phyloP scores from a whole-genome alignment of 23 tunicate genomes.

The Pegea sp. region DNA sequence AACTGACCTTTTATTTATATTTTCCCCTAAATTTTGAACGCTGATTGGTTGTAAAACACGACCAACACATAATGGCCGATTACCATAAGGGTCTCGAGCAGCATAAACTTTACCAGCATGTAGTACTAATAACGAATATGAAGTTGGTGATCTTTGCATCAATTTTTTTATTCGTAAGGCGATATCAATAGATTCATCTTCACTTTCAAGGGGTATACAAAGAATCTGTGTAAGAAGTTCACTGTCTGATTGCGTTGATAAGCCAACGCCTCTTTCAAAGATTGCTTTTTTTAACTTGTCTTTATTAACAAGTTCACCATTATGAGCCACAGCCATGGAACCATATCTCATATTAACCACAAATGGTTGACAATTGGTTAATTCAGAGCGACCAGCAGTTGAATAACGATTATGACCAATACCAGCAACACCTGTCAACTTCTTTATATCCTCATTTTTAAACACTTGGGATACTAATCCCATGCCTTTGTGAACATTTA shows the following conservation, averaged over 20 bases:
- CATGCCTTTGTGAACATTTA: conserved; percentile 50
- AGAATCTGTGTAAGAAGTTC: conserved; percentile 59
- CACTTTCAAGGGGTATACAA: conserved; percentile 35
- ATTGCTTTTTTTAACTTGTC: conserved; percentile 20
- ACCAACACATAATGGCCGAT: conserved; percentile 60
- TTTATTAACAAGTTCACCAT: conserved; percentile 74
- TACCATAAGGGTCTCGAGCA: conserved; percentile 68
- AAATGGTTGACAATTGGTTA: conserved; percentile 67
- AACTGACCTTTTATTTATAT: neutral
- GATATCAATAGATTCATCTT: conserved; percentile 15
- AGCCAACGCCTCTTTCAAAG: conserved; percentile 58
- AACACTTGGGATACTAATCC: conserved; percentile 44
- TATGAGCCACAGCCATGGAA: conserved; percentile 67
- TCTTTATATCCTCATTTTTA: conserved; percentile 14
- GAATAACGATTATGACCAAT: conserved; percentile 76
- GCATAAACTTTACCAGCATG: conserved; percentile 45
- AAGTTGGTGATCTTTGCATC: conserved; percentile 36
- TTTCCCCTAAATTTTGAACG: neutral
- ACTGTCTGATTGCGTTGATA: conserved; percentile 60
- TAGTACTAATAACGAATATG: conserved; percentile 43
- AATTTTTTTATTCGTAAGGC: conserved; percentile 24
- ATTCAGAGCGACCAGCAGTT: conserved; percentile 44
- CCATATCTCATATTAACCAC: conserved; percentile 56
- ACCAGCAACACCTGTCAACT: conserved; percentile 36
- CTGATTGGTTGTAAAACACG: conserved; percentile 2